Base-by-base conservation (phyloP, 2,888 invertebrate species). In the Macrosoma leucophasiata region DNA sequence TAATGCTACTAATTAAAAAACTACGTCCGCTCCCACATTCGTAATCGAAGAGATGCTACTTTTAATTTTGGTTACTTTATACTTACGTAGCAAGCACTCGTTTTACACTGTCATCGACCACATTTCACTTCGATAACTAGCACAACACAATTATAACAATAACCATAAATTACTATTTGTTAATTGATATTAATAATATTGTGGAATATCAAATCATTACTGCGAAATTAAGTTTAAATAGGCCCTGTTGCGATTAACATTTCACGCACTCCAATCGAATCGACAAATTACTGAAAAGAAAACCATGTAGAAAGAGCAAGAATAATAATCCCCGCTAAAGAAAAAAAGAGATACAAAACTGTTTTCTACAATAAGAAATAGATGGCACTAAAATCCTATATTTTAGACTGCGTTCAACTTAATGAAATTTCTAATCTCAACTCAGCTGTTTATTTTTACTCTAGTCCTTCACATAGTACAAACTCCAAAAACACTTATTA, bases 31-130 rank as follows among this genome's bases (percentile, higher is more conserved):
- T 5, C 13, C 26, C 38, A 8, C 36, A 33, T 34, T 33, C 22
- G 37, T 35, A 44, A 36, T 46, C 40, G 45, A 37, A 47, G 44
- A 38, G 18, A 38, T 33, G 44, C 36, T 44, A 48, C 42, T 48
- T 51, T 43, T 13, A 53, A 60, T 62, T n/a, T 68, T 62, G 52
- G 64, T 60, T 56, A 67, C 58, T 46, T 71, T 64, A 75, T 74
- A 82, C 81, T 82, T 79, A 81, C 81, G 75, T 75, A 74, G 73
- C 36, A 45, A 52, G 43, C 67, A 70, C 69, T 63, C 64, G 72
- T 73, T 79, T 78, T 76, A 78, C 76, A 65, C 70, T 77, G 79
- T 81, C 81, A 78, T 82, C 68, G 64, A 72, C 71, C 79, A 81
- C 82, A 82, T 78, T 81, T 75, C 70, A 71, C 63, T 69, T 52